phyloP scores from a whole-genome alignment of 2,797 vertebrate genomes.

The Serranus cabrilla region DNA sequence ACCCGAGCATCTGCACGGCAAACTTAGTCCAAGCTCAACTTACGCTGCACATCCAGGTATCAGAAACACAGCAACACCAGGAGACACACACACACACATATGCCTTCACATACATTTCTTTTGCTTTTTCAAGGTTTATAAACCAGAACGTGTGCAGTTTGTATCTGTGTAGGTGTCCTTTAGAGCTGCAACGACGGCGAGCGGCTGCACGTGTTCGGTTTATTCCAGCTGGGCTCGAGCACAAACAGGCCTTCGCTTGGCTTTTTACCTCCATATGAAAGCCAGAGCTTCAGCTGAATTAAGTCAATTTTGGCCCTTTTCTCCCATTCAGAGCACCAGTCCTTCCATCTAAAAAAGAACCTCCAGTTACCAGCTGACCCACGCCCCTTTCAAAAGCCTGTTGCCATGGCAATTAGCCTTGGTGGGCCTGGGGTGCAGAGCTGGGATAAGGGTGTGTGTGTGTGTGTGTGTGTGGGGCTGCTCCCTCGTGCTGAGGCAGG shows the following conservation, averaged over 20 bases:
- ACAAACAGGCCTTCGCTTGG: not conserved
- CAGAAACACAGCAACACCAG: conserved; percentile 15
- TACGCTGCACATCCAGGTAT: not conserved
- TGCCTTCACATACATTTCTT: conserved; percentile 15
- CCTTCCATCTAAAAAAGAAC: conserved; percentile 46
- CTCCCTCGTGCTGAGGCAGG: conserved; percentile 35
- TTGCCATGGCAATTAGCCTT: conserved; percentile 77
- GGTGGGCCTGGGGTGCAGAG: conserved; percentile 37
- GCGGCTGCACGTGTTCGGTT: not conserved
- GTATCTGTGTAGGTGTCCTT: conserved; percentile 19
- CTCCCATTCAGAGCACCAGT: conserved; percentile 29
- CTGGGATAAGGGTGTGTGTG: conserved; percentile 29
- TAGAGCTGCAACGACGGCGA: not conserved
- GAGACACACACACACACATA: conserved; percentile 3
- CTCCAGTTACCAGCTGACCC: conserved; percentile 64
- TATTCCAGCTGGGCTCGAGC: not conserved
- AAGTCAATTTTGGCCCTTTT: conserved; percentile 33
- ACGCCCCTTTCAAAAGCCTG: conserved; percentile 52
- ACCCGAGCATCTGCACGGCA: conserved; percentile 33
- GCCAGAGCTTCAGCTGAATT: conserved; percentile 27
- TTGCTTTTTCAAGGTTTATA: conserved; percentile 31
- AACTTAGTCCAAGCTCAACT: conserved; percentile 25
- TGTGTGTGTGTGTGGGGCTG: conserved; percentile 20
- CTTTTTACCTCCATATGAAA: conserved; percentile 28
- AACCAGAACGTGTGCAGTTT: conserved; percentile 5